Conservation (phyloP, 2,797 vertebrate species). For the Neostethus bicornis region DNA sequence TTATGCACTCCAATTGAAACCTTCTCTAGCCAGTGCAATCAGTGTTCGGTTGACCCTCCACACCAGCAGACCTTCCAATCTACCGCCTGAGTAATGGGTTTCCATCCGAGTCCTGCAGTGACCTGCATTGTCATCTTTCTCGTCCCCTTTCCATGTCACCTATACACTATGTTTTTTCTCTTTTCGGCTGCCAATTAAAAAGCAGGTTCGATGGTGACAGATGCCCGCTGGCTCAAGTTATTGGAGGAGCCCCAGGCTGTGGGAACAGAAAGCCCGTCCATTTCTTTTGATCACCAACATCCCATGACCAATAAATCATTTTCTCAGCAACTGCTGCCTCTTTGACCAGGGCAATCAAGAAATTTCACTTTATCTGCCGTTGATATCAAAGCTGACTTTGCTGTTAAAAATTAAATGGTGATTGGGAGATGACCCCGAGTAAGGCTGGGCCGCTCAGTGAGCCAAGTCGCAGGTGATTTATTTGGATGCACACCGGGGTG, state of each 20-base stretch:
- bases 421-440: constrained; percentile 65
- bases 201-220: constrained; percentile 38
- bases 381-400: constrained; percentile 56
- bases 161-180: constrained; percentile 18
- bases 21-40: constrained; percentile 49
- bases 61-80: constrained; percentile 46
- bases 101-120: constrained; percentile 60
- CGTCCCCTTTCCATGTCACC: constrained; percentile 11
- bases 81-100: constrained; percentile 65
- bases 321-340: constrained; percentile 57
- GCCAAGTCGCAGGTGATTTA: constrained; percentile 46
- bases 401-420: constrained; percentile 63
- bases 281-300: constrained; percentile 69
- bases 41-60: constrained; percentile 31
- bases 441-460: constrained; percentile 19
- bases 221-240: constrained; percentile 63
- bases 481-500: constrained; percentile 12
- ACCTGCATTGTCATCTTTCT: constrained; percentile 26
- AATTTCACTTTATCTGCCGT: constrained; percentile 67
- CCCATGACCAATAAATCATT: constrained; percentile 75
- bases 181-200: constrained; percentile 77
- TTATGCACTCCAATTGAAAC: constrained; percentile 24
- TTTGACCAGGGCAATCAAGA: constrained; percentile 67
- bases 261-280: constrained; percentile 37
- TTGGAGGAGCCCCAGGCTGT: constrained; percentile 63